Evolutionary conservation across 2,797 vertebrate genomes (phyloP), one percentile per base, ranked within the genome.

Genomic region (Okamejei kenojei): DNA sequence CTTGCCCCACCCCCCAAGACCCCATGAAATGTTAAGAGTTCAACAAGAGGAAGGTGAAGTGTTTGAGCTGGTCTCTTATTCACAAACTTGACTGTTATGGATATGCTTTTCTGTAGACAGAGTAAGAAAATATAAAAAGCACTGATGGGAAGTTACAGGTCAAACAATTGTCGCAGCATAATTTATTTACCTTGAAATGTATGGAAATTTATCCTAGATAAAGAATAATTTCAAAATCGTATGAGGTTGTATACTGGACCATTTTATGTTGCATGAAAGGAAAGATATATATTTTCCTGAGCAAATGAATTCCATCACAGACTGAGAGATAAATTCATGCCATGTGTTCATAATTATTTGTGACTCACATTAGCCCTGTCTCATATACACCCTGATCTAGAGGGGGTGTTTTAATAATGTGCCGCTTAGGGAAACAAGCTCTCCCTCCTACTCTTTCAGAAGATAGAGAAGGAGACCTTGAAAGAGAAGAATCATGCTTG

Each of bases 261-360:
- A 8, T 38, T 76, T n/a, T 74, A 29, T 92, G 68, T 29, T 74
- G 38, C 29, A 15, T 17, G 45, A 74, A 54, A 45, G 4, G 65
- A 91, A 54, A 68, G 45, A 73, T 38, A 17, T 10, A 45, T 38
- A 54, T n/a, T 54, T 10, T 76, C 35, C 90, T 54, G 7, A 38
- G 23, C 71, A 92, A 73, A 92, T 76, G 23, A 92, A 92, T 92
- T 76, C 23, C 54, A 17, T 92, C 26, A 74, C 38, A 26, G 73
- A 21, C 29, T 76, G 23, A 74, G 90, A 76, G 45, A 92, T 92
- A 26, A 38, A 91, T 26, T 74, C 32, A 29, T 91, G 71, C 11
- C 90, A 54, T 73, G 65, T 45, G 45, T 76, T 74, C 35, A 92
- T 92, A 58, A 92, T 74, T 74, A 91, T 45, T 74, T 91, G 90